Evolutionary conservation across 2,113 vertebrate genomes (phyloP).

Genomic region (Eretmochelys imbricata): DNA sequence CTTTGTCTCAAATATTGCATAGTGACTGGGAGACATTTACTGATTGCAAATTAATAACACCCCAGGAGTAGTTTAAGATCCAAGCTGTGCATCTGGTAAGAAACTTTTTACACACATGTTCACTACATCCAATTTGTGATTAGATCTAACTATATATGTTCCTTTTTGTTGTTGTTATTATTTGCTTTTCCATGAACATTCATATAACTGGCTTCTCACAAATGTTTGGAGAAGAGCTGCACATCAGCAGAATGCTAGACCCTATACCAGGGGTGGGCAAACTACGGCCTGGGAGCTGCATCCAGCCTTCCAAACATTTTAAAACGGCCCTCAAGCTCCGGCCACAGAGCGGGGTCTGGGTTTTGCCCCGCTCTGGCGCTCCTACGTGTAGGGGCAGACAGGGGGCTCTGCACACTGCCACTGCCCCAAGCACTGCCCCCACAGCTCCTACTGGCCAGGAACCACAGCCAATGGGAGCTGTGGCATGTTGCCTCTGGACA

Average conservation of each 20-base stretch:
- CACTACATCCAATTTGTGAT: not conserved
- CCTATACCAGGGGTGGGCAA: not conserved
- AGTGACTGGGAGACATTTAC: not conserved
- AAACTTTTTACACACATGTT: not conserved
- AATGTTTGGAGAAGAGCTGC: not conserved
- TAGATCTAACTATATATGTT: not conserved
- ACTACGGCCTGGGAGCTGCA: fast-evolving
- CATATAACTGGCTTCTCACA: not conserved
- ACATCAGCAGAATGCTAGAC: not conserved
- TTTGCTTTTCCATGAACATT: not conserved
- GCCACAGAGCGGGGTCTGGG: no score
- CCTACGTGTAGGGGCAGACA: no score
- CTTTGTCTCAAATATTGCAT: not conserved
- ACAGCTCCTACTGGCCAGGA: no score
- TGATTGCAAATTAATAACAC: not conserved
- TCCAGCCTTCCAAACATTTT: no score
- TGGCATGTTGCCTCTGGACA: no score
- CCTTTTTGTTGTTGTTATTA: not conserved
- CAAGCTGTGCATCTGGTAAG: not conserved
- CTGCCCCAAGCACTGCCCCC: no score
- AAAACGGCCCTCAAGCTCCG: no score
- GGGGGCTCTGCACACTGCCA: no score
- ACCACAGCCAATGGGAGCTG: no score
- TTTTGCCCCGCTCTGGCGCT: no score
- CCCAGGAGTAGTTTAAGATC: not conserved